Evolutionary conservation across 2,113 vertebrate genomes (phyloP).

Genomic region (Ceyx melanurus): DNA sequence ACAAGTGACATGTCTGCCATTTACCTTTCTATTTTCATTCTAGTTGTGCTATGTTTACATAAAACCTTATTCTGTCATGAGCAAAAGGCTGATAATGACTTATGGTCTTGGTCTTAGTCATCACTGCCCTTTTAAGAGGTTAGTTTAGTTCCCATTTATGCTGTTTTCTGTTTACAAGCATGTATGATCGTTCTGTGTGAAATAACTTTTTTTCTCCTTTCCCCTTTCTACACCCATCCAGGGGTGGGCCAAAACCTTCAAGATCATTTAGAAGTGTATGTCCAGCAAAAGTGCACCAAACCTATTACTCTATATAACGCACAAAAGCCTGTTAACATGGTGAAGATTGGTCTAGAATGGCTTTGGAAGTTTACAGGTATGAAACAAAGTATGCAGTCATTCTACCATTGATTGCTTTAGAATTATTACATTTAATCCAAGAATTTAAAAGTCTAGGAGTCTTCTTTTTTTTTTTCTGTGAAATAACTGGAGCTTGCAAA

Average conservation of each 20-base stretch:
- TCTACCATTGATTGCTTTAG: background rate
- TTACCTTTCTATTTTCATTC: background rate
- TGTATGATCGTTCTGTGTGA: background rate
- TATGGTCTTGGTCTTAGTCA: background rate
- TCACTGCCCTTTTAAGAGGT: background rate
- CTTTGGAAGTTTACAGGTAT: constrained; percentile 88
- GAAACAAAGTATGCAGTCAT: constrained; percentile 12
- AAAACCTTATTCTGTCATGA: background rate
- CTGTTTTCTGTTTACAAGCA: background rate
- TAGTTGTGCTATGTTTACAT: background rate
- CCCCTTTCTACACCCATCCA: background rate
- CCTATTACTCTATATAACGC: constrained; percentile 89
- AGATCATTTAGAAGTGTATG: constrained; percentile 93
- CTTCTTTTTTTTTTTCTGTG: background rate
- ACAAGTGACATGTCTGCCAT: background rate
- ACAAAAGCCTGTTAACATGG: constrained; percentile 89
- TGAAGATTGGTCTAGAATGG: constrained; percentile 92
- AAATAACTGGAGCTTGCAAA: background rate
- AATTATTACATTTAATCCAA: background rate
- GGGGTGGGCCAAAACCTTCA: constrained; percentile 96
- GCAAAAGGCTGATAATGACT: background rate
- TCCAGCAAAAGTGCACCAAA: constrained; percentile 90
- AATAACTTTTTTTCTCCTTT: background rate
- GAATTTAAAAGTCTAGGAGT: background rate
- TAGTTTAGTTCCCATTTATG: background rate